phyloP scores from a whole-genome alignment of 2,113 vertebrate genomes.

The Raja brachyura region DNA sequence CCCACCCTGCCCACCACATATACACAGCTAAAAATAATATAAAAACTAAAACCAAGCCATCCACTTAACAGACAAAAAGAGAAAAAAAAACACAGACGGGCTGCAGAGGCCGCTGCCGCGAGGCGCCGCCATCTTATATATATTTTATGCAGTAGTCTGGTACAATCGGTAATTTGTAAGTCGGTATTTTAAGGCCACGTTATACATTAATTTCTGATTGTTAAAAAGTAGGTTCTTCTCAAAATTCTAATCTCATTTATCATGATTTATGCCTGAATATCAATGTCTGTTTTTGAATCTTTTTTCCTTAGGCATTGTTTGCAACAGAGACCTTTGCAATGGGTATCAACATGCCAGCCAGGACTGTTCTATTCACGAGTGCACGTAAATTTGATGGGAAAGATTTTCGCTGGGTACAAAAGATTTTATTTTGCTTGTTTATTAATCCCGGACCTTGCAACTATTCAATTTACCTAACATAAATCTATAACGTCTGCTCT shows the following conservation, averaged over 20 bases:
- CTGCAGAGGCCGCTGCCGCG: too few species aligned
- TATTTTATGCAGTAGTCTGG: not conserved
- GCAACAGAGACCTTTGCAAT: constrained; percentile 97
- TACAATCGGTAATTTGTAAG: not conserved
- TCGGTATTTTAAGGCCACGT: not conserved
- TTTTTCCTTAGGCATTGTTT: constrained; percentile 77
- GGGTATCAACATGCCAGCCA: constrained; percentile 98
- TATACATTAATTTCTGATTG: not conserved
- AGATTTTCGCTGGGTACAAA: constrained; percentile 84
- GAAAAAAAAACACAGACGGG: too few species aligned
- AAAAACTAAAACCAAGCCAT: too few species aligned
- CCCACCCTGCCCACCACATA: too few species aligned
- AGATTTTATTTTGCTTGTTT: not conserved
- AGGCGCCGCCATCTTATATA: too few species aligned
- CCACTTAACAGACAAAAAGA: too few species aligned
- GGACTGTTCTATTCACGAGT: constrained; percentile 94
- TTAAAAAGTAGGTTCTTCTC: not conserved
- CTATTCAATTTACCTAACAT: not conserved
- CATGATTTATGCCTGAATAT: constrained; percentile 3
- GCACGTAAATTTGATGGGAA: constrained; percentile 96
- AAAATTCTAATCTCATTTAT: not conserved
- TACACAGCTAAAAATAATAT: too few species aligned
- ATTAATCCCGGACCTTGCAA: not conserved
- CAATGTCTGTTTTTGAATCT: constrained; percentile 19
- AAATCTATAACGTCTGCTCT: not conserved